These are phyloP conservation scores for Heliconius charithonia DNA, from an alignment of 2,888 invertebrate species.

Conservation along the genomic window DNA sequence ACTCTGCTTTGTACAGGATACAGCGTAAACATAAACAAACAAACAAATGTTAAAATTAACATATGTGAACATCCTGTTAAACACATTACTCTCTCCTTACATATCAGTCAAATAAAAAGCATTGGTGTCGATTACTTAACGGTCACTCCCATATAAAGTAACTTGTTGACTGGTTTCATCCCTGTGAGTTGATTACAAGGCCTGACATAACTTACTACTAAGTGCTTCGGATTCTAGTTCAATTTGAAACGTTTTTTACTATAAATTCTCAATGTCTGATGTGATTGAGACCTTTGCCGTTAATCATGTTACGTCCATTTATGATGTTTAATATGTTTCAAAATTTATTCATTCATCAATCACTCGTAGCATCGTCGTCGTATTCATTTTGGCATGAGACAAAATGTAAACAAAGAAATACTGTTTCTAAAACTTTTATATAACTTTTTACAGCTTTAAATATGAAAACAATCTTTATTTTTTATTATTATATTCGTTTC, in stretches of 20 bases:
- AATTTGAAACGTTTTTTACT: constrained; percentile 23
- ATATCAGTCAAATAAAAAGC: constrained; percentile 9
- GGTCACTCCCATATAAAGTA: constrained; percentile 36
- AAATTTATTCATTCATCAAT: too few relatives aligned
- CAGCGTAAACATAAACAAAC: too few relatives aligned
- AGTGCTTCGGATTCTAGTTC: constrained; percentile 21
- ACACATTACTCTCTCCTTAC: constrained; percentile 9
- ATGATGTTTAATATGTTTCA: background rate
- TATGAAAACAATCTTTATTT: too few relatives aligned
- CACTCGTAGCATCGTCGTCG: too few relatives aligned
- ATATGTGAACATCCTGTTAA: constrained; percentile 17
- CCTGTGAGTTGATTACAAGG: constrained; percentile 27
- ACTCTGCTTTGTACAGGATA: too few relatives aligned
- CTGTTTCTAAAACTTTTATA: too few relatives aligned
- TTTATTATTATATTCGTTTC: too few relatives aligned
- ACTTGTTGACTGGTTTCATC: constrained; percentile 29
- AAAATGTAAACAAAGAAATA: too few relatives aligned
- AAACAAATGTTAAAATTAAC: background rate
- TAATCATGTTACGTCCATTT: background rate
- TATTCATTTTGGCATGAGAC: too few relatives aligned
- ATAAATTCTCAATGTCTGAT: background rate
- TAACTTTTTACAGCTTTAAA: too few relatives aligned
- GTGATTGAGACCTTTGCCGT: background rate
- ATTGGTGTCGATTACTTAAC: constrained; percentile 38
- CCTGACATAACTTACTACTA: constrained; percentile 22